A percentile compares a stretch with the other conserved stretches of the same genome.
phyloP scores from a whole-genome alignment of 1,140 invertebrate genomes.

The Yoshiicerus persimilis region DNA sequence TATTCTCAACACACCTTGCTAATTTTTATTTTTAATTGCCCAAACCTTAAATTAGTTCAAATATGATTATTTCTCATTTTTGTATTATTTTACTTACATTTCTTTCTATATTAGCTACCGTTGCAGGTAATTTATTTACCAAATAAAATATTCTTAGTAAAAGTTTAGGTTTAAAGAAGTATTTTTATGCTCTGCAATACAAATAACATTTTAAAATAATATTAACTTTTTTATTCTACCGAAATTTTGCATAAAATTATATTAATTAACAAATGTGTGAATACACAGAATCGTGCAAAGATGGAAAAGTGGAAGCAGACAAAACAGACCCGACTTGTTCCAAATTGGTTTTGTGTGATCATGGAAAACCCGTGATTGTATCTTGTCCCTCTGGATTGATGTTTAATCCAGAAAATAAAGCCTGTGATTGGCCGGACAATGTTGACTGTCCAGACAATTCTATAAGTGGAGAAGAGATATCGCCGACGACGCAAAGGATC shows the following conservation, averaged over 20 bases:
- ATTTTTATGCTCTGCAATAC: too few relatives aligned
- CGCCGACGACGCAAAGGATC: not conserved
- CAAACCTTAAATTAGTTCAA: not conserved
- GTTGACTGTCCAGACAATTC: slow-evolving; percentile 5
- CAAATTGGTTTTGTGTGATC: not conserved
- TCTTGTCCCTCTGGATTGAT: slow-evolving; percentile 3
- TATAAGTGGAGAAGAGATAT: not conserved
- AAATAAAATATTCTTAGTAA: not conserved
- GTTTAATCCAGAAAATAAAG: not conserved
- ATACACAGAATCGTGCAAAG: not conserved
- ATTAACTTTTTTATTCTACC: not conserved
- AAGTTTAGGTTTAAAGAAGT: too few relatives aligned
- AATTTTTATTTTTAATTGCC: not conserved
- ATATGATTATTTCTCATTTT: not conserved
- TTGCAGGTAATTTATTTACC: not conserved
- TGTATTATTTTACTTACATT: not conserved
- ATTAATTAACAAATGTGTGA: not conserved
- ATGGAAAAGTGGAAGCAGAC: not conserved
- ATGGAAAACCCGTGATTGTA: not conserved
- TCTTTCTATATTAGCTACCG: not conserved
- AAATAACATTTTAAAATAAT: not conserved
- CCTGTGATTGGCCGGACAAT: slow-evolving; percentile 32
- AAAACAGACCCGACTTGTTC: not conserved
- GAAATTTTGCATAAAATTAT: not conserved
- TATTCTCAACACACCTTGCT: not conserved